A percentile compares a stretch with the other conserved stretches of the same genome.
Conservation (phyloP, 2,113 vertebrate genomes). For the Elanus axillaris region DNA sequence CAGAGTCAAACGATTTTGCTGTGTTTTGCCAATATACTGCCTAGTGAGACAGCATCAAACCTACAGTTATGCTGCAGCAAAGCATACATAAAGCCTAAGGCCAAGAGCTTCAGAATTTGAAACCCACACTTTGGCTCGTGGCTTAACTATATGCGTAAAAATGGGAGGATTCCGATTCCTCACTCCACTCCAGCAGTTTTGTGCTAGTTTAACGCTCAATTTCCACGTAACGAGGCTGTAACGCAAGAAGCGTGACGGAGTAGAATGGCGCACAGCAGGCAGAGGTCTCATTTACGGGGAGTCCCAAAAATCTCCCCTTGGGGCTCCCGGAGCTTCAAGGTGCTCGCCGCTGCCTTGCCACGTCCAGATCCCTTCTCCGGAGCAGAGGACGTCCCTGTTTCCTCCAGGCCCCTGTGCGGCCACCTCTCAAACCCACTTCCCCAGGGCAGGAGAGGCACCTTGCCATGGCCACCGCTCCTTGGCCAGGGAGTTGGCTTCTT, state of each 20-base stretch:
- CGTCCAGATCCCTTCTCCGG: neutral
- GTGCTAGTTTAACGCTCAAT: neutral
- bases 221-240: neutral
- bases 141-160: neutral
- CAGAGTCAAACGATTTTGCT: neutral
- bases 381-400: neutral
- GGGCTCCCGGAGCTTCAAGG: neutral
- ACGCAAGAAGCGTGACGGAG: neutral
- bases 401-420: neutral
- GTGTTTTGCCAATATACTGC: neutral
- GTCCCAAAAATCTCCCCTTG: neutral
- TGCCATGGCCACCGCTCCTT: neutral
- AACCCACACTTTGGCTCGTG: neutral
- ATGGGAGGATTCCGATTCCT: neutral
- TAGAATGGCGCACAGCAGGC: neutral
- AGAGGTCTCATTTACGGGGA: neutral
- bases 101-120: neutral
- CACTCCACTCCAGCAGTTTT: neutral
- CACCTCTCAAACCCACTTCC: neutral
- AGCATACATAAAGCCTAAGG: neutral
- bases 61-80: neutral
- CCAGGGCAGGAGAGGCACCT: neutral
- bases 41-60: neutral
- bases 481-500: neutral
- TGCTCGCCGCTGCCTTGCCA: rapidly evolving